A percentile compares a stretch with the other conserved stretches of the same genome.
Conservation (phyloP, 1,140 invertebrate genomes). For the Rhynchophorus ferrugineus region DNA sequence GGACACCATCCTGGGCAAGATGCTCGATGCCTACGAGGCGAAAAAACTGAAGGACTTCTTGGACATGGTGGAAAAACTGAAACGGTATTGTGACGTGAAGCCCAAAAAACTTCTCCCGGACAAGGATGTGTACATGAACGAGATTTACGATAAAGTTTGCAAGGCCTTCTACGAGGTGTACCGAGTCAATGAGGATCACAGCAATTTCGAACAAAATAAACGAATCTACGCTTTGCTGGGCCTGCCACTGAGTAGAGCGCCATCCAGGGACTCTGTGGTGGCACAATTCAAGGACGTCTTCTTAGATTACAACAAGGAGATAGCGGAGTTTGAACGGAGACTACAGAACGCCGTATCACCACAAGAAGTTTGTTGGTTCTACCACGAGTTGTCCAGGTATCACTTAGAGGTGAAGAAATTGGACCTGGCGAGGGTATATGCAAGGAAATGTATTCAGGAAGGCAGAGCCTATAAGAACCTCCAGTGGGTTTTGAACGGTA, state of each 20-base stretch:
- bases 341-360: conserved; percentile 27
- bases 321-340: conserved; percentile 27
- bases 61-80: conserved; percentile 41
- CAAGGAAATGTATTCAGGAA: conserved; percentile 45
- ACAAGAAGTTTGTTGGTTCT: conserved; percentile 42
- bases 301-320: conserved; percentile 34
- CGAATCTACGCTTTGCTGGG: conserved; percentile 33
- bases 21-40: conserved; percentile 41
- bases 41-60: conserved; percentile 33
- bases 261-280: conserved; percentile 36
- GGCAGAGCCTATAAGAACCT: conserved; percentile 38
- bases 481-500: conserved; percentile 46
- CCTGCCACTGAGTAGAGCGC: conserved; percentile 28
- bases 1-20: conserved; percentile 40
- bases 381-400: conserved; percentile 44
- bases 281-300: conserved; percentile 30
- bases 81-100: conserved; percentile 32
- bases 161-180: conserved; percentile 31
- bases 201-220: conserved; percentile 26
- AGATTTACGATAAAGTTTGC: conserved; percentile 31
- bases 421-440: conserved; percentile 47
- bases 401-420: conserved; percentile 45
- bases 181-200: conserved; percentile 29
- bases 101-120: conserved; percentile 32
- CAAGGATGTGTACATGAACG: conserved; percentile 28